Conservation (phyloP, 2,888 invertebrate species). For the Harmothoe impar region DNA sequence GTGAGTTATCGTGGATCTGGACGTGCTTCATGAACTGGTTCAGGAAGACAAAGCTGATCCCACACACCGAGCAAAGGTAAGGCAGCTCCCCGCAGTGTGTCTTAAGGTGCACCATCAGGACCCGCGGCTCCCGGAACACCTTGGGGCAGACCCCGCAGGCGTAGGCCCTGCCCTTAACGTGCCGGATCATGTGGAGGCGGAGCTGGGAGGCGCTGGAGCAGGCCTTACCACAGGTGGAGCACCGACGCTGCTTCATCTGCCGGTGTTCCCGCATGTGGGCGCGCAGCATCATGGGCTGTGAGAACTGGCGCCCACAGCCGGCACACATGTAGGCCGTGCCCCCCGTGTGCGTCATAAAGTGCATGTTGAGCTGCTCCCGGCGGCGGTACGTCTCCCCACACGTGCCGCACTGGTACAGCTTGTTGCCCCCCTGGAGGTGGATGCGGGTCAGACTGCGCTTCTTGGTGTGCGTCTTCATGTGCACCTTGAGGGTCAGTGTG, state of each 20-base stretch:
- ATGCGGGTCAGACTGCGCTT: neutral
- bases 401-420: slow-evolving; percentile 10
- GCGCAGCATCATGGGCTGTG: slow-evolving; percentile 46
- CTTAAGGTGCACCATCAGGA: slow-evolving; percentile 37
- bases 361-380: neutral
- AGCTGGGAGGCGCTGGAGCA: slow-evolving; percentile 48
- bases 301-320: slow-evolving; percentile 47
- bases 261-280: slow-evolving; percentile 54
- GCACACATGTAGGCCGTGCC: neutral
- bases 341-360: neutral
- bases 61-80: slow-evolving; percentile 34
- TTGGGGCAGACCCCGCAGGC: slow-evolving; percentile 60
- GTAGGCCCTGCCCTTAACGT: slow-evolving; percentile 35
- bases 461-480: neutral
- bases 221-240: slow-evolving; percentile 53
- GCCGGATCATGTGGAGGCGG: slow-evolving; percentile 52
- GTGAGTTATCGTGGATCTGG: slow-evolving; percentile 23
- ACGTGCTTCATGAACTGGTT: slow-evolving; percentile 26
- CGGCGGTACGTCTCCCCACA: neutral
- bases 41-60: slow-evolving; percentile 2
- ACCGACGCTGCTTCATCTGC: slow-evolving; percentile 28
- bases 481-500: slow-evolving; percentile 18
- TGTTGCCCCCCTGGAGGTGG: neutral
- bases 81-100: slow-evolving; percentile 34
- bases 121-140: slow-evolving; percentile 23